phyloP scores from a whole-genome alignment of 2,888 invertebrate species.

The Oxycera nigricornis region DNA sequence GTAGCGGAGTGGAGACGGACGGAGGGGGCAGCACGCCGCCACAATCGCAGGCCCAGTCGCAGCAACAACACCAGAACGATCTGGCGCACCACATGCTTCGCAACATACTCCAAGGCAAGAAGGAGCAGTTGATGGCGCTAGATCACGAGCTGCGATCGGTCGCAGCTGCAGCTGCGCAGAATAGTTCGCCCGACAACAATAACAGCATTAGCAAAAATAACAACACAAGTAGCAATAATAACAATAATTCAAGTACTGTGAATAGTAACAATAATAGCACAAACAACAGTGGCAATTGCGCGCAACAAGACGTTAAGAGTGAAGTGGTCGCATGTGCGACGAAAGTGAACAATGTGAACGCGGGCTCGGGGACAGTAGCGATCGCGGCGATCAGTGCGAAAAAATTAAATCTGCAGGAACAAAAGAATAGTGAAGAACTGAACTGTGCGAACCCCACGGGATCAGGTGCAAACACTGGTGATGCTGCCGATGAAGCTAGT shows the following conservation, averaged over 20 bases:
- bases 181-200: slow-evolving; percentile 60
- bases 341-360: slow-evolving; percentile 44
- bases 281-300: slow-evolving; percentile 59
- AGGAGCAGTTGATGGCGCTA: slow-evolving; percentile 76
- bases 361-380: slow-evolving; percentile 1
- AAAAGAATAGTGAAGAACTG: slow-evolving; percentile 22
- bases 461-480: slow-evolving; percentile 52
- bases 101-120: slow-evolving; percentile 88
- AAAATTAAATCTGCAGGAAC: slow-evolving; percentile 11
- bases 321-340: slow-evolving; percentile 51
- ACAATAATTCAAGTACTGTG: slow-evolving; percentile 59
- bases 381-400: background rate
- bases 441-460: background rate
- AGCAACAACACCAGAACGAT: slow-evolving; percentile 61
- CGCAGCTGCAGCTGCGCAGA: slow-evolving; percentile 60
- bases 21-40: slow-evolving; percentile 58
- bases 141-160: slow-evolving; percentile 72
- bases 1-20: slow-evolving; percentile 61
- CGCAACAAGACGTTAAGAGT: slow-evolving; percentile 53
- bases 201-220: slow-evolving; percentile 58
- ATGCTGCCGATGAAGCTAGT: slow-evolving; percentile 51
- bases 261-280: slow-evolving; percentile 51
- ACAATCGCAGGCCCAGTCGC: slow-evolving; percentile 52
- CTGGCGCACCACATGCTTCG: slow-evolving; percentile 86
- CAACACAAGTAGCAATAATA: slow-evolving; percentile 54